Conservation (phyloP, 2,888 invertebrate species). For the Drosophila longiperda region DNA sequence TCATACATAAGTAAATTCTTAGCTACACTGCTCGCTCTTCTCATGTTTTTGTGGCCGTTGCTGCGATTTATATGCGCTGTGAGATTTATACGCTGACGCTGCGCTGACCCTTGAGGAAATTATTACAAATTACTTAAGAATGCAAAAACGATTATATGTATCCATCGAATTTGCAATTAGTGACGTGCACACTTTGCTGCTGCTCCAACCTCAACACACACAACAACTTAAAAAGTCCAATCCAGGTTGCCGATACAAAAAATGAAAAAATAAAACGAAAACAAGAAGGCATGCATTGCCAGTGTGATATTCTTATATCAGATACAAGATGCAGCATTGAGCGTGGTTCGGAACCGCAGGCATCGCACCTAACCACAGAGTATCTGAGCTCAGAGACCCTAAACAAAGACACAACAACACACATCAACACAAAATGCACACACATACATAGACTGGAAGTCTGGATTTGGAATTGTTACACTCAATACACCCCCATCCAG, state of each 20-base stretch:
- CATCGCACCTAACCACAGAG: constrained; percentile 61
- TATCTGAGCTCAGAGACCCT: constrained; percentile 14
- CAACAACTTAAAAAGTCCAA: constrained; percentile 2
- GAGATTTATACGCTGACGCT: constrained; percentile 80
- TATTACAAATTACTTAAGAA: constrained; percentile 85
- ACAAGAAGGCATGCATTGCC: constrained; percentile 34
- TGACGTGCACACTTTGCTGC: constrained; percentile 76
- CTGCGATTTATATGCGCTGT: constrained; percentile 71
- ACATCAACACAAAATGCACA: constrained; percentile 6
- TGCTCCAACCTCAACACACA: constrained; percentile 23
- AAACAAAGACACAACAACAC: constrained; percentile 44
- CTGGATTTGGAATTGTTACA: constrained; percentile 27
- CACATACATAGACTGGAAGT: constrained; percentile 28
- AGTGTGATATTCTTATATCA: constrained; percentile 73
- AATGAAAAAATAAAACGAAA: neutral
- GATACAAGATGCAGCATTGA: constrained; percentile 68
- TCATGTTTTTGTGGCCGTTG: constrained; percentile 51
- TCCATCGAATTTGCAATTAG: constrained; percentile 83
- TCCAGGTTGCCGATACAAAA: constrained; percentile 24
- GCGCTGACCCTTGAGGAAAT: constrained; percentile 84
- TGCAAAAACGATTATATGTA: constrained; percentile 84
- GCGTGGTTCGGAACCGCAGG: constrained; percentile 60
- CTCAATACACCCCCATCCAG: constrained; percentile 40
- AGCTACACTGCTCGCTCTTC: constrained; percentile 46
- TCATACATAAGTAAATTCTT: constrained; percentile 53